These are phyloP conservation scores for Drosophila colorata DNA, from an alignment of 2,888 invertebrate genomes.

Conservation along the genomic window DNA sequence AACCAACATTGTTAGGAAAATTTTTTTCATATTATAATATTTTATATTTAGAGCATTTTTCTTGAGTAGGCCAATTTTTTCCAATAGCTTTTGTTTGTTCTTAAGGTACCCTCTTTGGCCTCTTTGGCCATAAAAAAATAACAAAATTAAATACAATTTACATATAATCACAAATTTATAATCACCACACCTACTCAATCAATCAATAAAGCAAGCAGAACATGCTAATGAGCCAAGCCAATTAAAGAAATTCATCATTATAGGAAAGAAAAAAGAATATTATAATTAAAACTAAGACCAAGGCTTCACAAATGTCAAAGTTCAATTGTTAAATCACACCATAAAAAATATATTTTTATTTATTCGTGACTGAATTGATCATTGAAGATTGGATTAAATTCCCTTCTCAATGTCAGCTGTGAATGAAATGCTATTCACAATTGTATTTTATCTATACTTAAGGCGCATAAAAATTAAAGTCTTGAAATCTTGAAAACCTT, in stretches of 20 bases:
- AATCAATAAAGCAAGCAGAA: conserved; percentile 38
- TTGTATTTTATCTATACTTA: background rate
- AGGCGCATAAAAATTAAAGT: background rate
- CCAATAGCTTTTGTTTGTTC: too few species aligned
- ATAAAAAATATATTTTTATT: background rate
- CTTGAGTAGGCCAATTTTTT: too few species aligned
- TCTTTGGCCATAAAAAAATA: background rate
- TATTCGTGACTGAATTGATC: background rate
- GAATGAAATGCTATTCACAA: background rate
- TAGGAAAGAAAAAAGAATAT: conserved; percentile 31
- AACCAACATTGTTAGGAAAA: too few species aligned
- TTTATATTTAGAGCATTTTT: too few species aligned
- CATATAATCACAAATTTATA: conserved; percentile 1
- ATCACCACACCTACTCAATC: conserved; percentile 16
- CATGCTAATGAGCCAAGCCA: conserved; percentile 15
- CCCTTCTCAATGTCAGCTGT: conserved; percentile 16
- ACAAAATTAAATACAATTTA: background rate
- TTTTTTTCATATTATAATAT: too few species aligned
- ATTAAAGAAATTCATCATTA: conserved; percentile 43
- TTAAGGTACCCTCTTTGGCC: too few species aligned
- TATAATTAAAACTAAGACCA: conserved; percentile 26
- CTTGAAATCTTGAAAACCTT: background rate
- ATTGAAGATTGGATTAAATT: background rate
- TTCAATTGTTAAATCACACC: conserved; percentile 15
- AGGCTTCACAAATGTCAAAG: conserved; percentile 52